These are phyloP conservation scores for Oostethus manadensis DNA, from an alignment of 2,113 vertebrate species.

Conservation along the genomic window DNA sequence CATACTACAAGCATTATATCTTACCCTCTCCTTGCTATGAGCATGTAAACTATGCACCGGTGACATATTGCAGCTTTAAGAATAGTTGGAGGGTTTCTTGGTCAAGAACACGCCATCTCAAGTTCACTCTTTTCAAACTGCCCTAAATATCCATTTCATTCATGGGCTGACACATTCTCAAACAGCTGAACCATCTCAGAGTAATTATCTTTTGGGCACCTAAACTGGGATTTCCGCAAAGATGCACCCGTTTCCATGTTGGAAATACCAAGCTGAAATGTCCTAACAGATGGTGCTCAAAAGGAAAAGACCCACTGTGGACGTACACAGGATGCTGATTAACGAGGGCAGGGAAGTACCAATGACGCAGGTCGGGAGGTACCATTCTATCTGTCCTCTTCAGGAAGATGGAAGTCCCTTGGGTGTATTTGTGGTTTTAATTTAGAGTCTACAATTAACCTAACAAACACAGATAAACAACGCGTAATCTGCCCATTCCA, in stretches of 20 bases:
- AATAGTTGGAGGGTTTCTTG: too few species aligned
- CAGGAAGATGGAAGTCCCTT: constrained; percentile 61
- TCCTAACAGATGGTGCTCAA: background rate
- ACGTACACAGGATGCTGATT: constrained; percentile 45
- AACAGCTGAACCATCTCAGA: background rate
- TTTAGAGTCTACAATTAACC: too few species aligned
- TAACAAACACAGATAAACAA: too few species aligned
- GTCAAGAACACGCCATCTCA: too few species aligned
- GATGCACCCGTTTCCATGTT: background rate
- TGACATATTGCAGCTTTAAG: too few species aligned
- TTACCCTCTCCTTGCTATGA: too few species aligned
- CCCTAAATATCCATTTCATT: background rate
- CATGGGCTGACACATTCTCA: background rate
- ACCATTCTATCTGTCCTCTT: constrained; percentile 15
- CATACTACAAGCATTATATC: too few species aligned
- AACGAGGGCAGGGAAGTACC: constrained; percentile 46
- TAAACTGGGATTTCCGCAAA: background rate
- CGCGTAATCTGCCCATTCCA: too few species aligned
- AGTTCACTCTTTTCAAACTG: too few species aligned
- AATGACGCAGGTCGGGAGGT: constrained; percentile 43
- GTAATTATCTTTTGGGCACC: background rate
- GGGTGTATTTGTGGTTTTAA: constrained; percentile 11
- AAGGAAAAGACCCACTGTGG: constrained; percentile 14
- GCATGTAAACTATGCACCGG: too few species aligned
- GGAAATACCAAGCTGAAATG: background rate